phyloP scores from a whole-genome alignment of 2,797 vertebrate species.

The Etheostoma nigrum region DNA sequence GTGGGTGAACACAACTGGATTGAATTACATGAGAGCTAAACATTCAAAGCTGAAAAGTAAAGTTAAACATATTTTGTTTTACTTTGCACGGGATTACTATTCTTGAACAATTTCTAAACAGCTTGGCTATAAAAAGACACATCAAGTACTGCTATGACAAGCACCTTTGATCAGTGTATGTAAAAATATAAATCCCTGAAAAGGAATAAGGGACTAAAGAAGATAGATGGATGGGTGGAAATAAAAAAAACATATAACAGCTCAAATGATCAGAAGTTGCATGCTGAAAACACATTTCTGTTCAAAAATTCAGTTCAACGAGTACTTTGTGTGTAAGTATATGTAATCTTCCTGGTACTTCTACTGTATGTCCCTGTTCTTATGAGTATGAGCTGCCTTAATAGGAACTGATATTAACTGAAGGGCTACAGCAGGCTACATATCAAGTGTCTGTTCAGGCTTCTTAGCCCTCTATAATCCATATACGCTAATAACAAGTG shows the following conservation, averaged over 20 bases:
- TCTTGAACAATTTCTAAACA: neutral
- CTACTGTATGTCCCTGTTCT: neutral
- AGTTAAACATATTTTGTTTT: neutral
- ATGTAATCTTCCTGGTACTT: neutral
- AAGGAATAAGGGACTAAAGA: neutral
- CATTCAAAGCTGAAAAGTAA: neutral
- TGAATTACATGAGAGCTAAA: neutral
- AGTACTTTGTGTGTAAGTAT: neutral
- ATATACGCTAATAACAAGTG: slow-evolving; percentile 33
- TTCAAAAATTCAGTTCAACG: neutral
- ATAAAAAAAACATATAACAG: neutral
- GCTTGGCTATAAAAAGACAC: neutral
- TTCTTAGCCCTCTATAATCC: slow-evolving; percentile 18
- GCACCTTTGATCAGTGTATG: neutral
- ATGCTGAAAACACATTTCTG: neutral
- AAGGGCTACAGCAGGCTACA: neutral
- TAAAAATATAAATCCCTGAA: neutral
- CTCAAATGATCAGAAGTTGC: neutral
- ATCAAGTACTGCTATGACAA: neutral
- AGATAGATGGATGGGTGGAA: neutral
- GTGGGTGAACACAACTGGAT: too few relatives aligned
- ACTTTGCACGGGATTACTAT: neutral
- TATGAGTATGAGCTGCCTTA: neutral
- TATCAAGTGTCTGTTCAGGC: neutral
- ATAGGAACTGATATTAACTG: neutral